These are phyloP conservation scores for Acestrorhynchus altus DNA, from an alignment of 2,797 vertebrate genomes.

Conservation along the genomic window DNA sequence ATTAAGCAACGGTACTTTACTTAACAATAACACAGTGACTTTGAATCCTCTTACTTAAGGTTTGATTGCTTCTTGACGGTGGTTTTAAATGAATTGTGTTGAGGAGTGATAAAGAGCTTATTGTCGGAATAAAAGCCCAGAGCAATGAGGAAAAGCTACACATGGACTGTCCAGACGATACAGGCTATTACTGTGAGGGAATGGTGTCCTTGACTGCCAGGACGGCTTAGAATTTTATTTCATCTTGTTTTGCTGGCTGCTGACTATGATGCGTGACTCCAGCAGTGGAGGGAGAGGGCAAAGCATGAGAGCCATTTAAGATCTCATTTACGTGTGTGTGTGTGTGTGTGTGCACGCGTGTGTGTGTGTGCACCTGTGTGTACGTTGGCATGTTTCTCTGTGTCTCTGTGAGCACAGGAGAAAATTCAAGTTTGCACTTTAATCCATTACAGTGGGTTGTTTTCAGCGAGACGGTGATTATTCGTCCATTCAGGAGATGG, in stretches of 20 bases:
- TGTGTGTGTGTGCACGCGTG: conserved; percentile 66
- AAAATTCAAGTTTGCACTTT: conserved; percentile 57
- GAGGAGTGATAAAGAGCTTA: conserved; percentile 90
- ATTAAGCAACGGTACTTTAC: conserved; percentile 83
- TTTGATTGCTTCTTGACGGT: conserved; percentile 88
- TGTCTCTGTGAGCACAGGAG: conserved; percentile 20
- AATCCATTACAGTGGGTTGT: conserved; percentile 39
- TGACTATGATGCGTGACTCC: conserved; percentile 84
- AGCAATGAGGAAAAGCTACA: conserved; percentile 86
- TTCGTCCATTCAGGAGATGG: conserved; percentile 50
- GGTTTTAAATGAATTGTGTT: conserved; percentile 90
- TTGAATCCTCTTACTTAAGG: conserved; percentile 90
- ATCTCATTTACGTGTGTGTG: conserved; percentile 76
- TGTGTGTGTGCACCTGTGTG: conserved; percentile 34
- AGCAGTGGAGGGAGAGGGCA: conserved; percentile 77
- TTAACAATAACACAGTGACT: conserved; percentile 88
- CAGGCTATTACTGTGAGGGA: conserved; percentile 86
- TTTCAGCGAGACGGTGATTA: conserved; percentile 39
- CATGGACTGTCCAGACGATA: conserved; percentile 85
- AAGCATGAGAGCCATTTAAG: conserved; percentile 77
- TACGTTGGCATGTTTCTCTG: conserved; percentile 1
- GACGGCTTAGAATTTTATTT: conserved; percentile 87
- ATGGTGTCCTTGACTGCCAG: conserved; percentile 88
- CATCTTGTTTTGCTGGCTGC: conserved; percentile 85
- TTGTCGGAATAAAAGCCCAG: conserved; percentile 88